These are phyloP conservation scores for Scaptomyza reducta DNA, from an alignment of 2,888 invertebrate genomes.

Conservation along the genomic window DNA sequence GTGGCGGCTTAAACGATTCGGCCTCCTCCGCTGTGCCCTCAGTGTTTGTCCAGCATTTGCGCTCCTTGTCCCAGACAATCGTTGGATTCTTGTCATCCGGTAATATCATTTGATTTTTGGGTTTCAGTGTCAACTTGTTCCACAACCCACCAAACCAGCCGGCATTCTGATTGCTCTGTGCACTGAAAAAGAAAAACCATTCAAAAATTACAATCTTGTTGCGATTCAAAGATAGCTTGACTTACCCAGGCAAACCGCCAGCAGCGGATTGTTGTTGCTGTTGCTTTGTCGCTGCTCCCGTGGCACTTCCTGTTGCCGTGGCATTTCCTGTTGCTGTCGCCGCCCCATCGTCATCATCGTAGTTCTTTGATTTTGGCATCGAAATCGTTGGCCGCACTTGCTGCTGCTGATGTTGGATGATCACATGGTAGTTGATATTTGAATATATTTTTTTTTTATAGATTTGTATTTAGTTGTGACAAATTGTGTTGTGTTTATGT, in stretches of 20 bases:
- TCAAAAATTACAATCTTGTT: neutral
- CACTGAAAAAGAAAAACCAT: slow-evolving; percentile 34
- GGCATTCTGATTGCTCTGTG: slow-evolving; percentile 78
- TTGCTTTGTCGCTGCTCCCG: slow-evolving; percentile 29
- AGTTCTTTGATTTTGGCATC: slow-evolving; percentile 85
- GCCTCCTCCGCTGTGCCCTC: slow-evolving; percentile 86
- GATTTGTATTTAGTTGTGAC: slow-evolving; percentile 4
- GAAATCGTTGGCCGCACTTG: slow-evolving; percentile 85
- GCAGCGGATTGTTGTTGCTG: slow-evolving; percentile 32
- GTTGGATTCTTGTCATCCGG: slow-evolving; percentile 97
- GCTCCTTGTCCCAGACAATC: slow-evolving; percentile 96
- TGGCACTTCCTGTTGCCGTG: slow-evolving; percentile 12
- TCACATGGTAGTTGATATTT: slow-evolving; percentile 20
- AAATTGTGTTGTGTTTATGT: slow-evolving; percentile 27
- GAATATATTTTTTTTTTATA: slow-evolving; percentile 5
- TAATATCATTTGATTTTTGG: slow-evolving; percentile 97
- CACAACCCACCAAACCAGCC: slow-evolving; percentile 96
- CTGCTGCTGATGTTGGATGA: slow-evolving; percentile 40
- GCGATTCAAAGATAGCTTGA: neutral
- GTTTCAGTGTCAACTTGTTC: slow-evolving; percentile 91
- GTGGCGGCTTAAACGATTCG: slow-evolving; percentile 88
- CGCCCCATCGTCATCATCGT: slow-evolving; percentile 78
- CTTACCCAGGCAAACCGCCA: slow-evolving; percentile 60
- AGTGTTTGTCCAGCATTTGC: slow-evolving; percentile 93
- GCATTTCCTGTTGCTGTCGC: slow-evolving; percentile 14